Percentiles rank a stretch among this genome's conserved stretches.
Evolutionary conservation across 2,888 invertebrate genomes (phyloP).

Genomic region (Lepidocyrtoides sp.): DNA sequence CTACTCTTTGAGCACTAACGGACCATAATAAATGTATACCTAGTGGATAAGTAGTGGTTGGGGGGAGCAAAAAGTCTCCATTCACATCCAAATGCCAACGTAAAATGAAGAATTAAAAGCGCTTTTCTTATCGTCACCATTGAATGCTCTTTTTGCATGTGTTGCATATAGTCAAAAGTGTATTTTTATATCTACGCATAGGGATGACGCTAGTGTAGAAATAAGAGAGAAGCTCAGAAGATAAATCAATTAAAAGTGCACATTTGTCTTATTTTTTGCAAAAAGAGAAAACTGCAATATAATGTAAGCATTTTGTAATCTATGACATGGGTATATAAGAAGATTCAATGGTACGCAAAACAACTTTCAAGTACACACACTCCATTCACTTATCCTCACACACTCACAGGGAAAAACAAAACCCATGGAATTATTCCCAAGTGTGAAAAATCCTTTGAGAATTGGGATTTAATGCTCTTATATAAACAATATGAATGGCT

Average conservation of each 20-base stretch:
- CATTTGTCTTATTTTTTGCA: slow-evolving; percentile 23
- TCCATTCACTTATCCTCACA: slow-evolving; percentile 6
- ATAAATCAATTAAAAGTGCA: slow-evolving; percentile 74
- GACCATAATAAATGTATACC: too few relatives aligned
- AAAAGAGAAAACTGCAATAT: slow-evolving; percentile 13
- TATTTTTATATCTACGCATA: too few relatives aligned
- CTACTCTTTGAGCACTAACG: too few relatives aligned
- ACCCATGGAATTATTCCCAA: slow-evolving; percentile 73
- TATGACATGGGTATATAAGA: too few relatives aligned
- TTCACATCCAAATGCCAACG: too few relatives aligned
- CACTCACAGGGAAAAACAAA: slow-evolving; percentile 68
- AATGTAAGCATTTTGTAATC: background rate
- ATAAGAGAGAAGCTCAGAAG: background rate
- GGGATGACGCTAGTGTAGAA: background rate
- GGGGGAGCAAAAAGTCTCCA: too few relatives aligned
- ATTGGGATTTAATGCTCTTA: slow-evolving; percentile 74
- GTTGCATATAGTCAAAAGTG: too few relatives aligned
- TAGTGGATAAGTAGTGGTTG: too few relatives aligned
- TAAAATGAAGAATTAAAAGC: too few relatives aligned
- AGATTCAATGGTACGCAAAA: background rate
- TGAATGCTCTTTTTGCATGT: too few relatives aligned
- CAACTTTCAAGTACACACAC: slow-evolving; percentile 33
- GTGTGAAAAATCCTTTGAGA: slow-evolving; percentile 73
- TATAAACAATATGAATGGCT: slow-evolving; percentile 20
- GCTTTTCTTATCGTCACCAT: too few relatives aligned